phyloP scores from a whole-genome alignment of 2,797 vertebrate genomes.

The Anabas testudineus region DNA sequence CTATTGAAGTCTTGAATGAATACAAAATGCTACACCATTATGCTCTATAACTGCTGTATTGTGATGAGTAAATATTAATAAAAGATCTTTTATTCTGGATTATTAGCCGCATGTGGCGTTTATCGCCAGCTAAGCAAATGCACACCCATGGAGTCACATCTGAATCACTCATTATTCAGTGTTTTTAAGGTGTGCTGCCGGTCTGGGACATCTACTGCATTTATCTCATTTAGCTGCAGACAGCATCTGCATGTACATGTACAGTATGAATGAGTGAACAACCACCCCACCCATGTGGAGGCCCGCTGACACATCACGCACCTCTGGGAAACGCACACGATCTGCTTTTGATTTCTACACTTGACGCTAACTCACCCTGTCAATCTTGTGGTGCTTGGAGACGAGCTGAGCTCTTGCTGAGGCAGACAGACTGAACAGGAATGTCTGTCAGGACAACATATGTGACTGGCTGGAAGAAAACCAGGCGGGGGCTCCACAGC shows the following conservation, averaged over 20 bases:
- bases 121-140: not conserved
- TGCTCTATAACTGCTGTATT: slow-evolving; percentile 19
- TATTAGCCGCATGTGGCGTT: not conserved
- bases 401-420: slow-evolving; percentile 24
- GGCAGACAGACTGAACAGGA: slow-evolving; percentile 53
- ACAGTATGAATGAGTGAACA: slow-evolving; percentile 36
- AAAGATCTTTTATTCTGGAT: not conserved
- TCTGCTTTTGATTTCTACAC: slow-evolving; percentile 47
- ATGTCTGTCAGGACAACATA: slow-evolving; percentile 48
- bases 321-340: slow-evolving; percentile 59
- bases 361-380: slow-evolving; percentile 34
- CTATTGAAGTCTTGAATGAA: no score
- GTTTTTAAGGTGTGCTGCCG: slow-evolving; percentile 22
- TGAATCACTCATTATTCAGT: slow-evolving; percentile 29
- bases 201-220: slow-evolving; percentile 1
- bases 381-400: slow-evolving; percentile 45
- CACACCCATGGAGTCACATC: slow-evolving; percentile 21
- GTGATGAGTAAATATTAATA: not conserved
- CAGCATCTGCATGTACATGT: slow-evolving; percentile 57
- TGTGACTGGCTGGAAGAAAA: slow-evolving; percentile 44
- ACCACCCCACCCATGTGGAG: slow-evolving; percentile 46
- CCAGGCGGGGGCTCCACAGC: slow-evolving; percentile 7
- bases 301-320: slow-evolving; percentile 63
- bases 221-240: slow-evolving; percentile 29
- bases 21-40: slow-evolving; percentile 19